Evolutionary conservation across 2,888 invertebrate species (phyloP), one percentile per base, ranked within the genome.

Genomic region (Aethes cnicana): DNA sequence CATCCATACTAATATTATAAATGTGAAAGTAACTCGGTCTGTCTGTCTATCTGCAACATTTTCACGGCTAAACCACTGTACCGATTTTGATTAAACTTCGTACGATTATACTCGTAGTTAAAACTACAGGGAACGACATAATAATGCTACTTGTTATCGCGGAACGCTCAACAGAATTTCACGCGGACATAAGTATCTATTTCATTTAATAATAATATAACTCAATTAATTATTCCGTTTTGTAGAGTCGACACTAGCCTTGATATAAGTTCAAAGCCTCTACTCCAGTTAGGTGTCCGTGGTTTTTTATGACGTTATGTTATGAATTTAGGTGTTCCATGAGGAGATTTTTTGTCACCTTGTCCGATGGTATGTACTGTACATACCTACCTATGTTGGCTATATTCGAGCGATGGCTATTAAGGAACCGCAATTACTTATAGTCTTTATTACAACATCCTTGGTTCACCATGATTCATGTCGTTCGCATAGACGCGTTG

Each of bases 231-330:
- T 47, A 41, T 12, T 30, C 14, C 50, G 35, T 20, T 41, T 35
- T 32, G 20, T 23, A 39, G 17, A 23, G 33, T 53, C 37, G 30
- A 55, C 47, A 58, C 57, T 68, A 70, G 66, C 84, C 84, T 84
- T 84, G 82, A 75, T 74, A 66, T 63, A 77, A n/a, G 83, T 82
- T 84, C 79, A 84, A 78, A 79, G 81, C 68, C 78, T 63, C 64
- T 58, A 55, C 60, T 55, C 63, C 62, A 66, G 65, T 64, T 66
- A 54, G 53, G 64, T 61, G 63, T 59, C 53, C 66, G 66, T 69
- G 61, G 58, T 62, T 77, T 80, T 74, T 74, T 68, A 64, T 66
- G 59, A 66, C 64, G n/a, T 69, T 69, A 68, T 72, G 67, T 69
- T 59, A 64, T 64, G 62, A 63, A 58, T 66, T 64, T 63, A 66